A percentile compares a stretch with the other conserved stretches of the same genome.
Evolutionary conservation across 2,797 vertebrate genomes (phyloP).

Genomic region (Pangasius sanitwongsei): DNA sequence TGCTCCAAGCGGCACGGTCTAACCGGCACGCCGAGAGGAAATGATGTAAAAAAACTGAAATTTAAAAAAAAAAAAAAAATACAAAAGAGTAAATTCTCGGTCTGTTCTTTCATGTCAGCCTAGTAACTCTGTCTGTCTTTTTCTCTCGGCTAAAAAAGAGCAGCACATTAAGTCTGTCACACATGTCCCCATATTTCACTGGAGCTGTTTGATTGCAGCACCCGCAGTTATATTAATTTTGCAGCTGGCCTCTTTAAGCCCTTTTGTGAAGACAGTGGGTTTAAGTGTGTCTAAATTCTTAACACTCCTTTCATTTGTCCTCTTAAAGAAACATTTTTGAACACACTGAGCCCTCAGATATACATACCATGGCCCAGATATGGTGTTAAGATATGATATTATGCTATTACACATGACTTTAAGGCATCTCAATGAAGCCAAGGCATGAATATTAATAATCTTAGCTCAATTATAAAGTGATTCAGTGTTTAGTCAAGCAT

Average conservation of each 20-base stretch:
- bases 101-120: conserved; percentile 6
- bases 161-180: conserved; percentile 71
- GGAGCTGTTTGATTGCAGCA: conserved; percentile 72
- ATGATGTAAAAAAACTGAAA: conserved; percentile 85
- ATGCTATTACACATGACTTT: conserved; percentile 56
- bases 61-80: conserved; percentile 44
- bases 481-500: conserved; percentile 66
- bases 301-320: conserved; percentile 72
- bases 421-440: conserved; percentile 64
- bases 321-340: conserved; percentile 55
- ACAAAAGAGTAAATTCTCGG: conserved; percentile 4
- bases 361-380: conserved; percentile 69
- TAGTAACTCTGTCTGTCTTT: conserved; percentile 7
- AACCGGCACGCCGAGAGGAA: conserved; percentile 74
- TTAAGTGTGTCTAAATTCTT: conserved; percentile 78
- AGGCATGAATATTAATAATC: conserved; percentile 72
- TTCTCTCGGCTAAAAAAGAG: conserved; percentile 69
- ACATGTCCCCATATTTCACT: conserved; percentile 63
- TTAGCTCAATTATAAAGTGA: conserved; percentile 70
- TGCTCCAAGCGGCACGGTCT: conserved; percentile 60
- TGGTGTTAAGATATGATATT: conserved; percentile 70
- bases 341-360: conserved; percentile 65
- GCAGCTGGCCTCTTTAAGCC: conserved; percentile 75
- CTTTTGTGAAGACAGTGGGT: conserved; percentile 77
- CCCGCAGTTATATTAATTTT: conserved; percentile 80